Evolutionary conservation across 2,113 vertebrate genomes (phyloP).

Genomic region (Sporophila hypoxantha): DNA sequence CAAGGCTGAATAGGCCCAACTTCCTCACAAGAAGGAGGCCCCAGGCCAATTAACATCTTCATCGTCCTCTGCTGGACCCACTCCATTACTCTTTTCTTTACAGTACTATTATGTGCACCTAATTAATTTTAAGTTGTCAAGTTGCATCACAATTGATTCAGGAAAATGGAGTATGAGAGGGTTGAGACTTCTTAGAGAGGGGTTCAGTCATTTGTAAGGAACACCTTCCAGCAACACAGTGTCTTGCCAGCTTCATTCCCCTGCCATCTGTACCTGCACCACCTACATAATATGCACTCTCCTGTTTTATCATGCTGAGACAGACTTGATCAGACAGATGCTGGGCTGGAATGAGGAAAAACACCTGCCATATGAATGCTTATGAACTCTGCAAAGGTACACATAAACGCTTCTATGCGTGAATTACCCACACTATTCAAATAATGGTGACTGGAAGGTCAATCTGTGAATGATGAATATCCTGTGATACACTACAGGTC

Average conservation of each 20-base stretch:
- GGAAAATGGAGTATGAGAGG: background rate
- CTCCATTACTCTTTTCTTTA: background rate
- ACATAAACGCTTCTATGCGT: background rate
- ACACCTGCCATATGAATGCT: background rate
- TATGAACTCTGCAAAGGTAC: background rate
- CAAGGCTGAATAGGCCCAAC: background rate
- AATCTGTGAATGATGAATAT: background rate
- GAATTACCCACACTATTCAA: background rate
- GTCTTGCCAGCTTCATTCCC: background rate
- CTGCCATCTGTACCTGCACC: background rate
- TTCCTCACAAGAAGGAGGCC: background rate
- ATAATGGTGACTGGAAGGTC: background rate
- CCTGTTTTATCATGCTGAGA: background rate
- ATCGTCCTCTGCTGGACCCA: rapidly evolving
- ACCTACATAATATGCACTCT: background rate
- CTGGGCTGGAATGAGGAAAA: background rate
- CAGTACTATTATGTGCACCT: background rate
- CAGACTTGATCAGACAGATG: background rate
- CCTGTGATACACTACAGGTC: background rate
- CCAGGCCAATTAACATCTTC: background rate
- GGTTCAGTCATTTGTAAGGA: background rate
- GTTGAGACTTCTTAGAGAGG: background rate
- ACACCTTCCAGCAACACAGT: background rate
- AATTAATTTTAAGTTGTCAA: background rate
- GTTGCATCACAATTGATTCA: background rate